Conservation (phyloP, 2,113 vertebrate species). For the Petroica traversi region DNA sequence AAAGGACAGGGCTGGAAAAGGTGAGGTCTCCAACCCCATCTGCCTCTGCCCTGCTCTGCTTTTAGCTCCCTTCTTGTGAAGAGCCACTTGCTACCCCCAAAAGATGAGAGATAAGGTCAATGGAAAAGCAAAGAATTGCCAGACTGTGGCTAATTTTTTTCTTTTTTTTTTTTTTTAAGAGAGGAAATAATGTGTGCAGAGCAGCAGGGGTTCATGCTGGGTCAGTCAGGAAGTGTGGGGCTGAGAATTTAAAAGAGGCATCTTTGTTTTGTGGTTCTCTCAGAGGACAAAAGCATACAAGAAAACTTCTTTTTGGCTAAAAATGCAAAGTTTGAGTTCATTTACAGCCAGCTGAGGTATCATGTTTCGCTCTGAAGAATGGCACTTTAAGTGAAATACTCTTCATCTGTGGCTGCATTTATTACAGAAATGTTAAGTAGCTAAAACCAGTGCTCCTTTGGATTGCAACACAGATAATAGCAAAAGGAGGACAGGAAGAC, state of each 20-base stretch:
- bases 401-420: neutral
- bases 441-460: neutral
- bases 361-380: neutral
- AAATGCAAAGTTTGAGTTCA: neutral
- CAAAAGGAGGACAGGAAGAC: neutral
- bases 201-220: neutral
- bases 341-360: neutral
- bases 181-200: conserved; percentile 11
- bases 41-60: neutral
- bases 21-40: rapidly evolving
- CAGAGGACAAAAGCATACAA: neutral
- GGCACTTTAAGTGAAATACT: neutral
- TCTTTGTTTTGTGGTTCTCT: neutral
- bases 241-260: neutral
- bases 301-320: neutral
- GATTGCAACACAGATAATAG: neutral
- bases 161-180: neutral
- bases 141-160: neutral
- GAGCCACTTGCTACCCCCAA: neutral
- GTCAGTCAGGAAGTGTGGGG: conserved; percentile 45
- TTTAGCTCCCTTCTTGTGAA: neutral
- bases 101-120: neutral
- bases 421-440: neutral
- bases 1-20: neutral
- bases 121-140: neutral